Base-by-base conservation (phyloP, 2,888 invertebrate genomes). In the Diarsia brunnea region DNA sequence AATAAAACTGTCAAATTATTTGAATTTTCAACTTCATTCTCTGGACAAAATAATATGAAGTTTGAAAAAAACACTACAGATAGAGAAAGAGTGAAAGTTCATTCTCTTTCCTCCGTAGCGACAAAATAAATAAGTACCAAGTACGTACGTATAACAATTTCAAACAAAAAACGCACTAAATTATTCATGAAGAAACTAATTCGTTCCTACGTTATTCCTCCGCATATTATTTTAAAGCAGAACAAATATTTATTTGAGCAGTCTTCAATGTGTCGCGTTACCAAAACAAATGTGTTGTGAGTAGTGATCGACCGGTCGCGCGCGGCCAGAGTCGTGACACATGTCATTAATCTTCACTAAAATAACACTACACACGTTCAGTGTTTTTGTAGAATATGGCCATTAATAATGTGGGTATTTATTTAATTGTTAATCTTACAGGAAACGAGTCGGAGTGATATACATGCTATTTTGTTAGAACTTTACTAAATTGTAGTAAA, bases 281-380 rank as follows among this genome's bases (percentile, higher is more conserved):
- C 31, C 51, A 45, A 53, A 38, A 61, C 49, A 11, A 31, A 64
- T n/a, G 71, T 31, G 14, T 31, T 31, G 65, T 53, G 27, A 49
- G 11, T 19, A 38, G 63, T 45, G 38, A 19, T 12, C 38, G 61
- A 12, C 14, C 31, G 60, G 51, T n/a, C 77, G 60, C 5, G 55
- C 12, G n/a, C 31, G 53, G 16, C 61, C 8, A 31, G 53, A 49
- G 2, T 11, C 72, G 21, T 38, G 58, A 38, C 64, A 61, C 61
- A n/a, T 12, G 49, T 49, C 84, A 71, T 86, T 58, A 70, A 75
- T 86, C 58, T 47, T 53, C 10, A 79, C 73, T 47, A 53, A 80
- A 71, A 78, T 83, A 78, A 53, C 61, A 78, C 53, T 49, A n/a
- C 3, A 58, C 10, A 75, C 69, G 21, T 31, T 21, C 31, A 55